These are phyloP conservation scores for Coryphaenoides rupestris DNA, from an alignment of 2,113 vertebrate species.

Conservation along the genomic window DNA sequence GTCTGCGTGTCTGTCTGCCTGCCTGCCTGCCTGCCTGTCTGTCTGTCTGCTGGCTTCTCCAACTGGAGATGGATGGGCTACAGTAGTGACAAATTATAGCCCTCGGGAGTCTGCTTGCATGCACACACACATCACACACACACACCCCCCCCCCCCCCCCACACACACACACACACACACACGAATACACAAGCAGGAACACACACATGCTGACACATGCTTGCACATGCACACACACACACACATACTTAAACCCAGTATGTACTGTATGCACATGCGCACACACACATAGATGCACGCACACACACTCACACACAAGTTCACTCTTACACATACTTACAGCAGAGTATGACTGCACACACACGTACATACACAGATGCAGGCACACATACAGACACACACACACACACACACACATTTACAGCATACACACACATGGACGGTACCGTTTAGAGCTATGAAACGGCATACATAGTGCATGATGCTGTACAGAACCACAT, in stretches of 20 bases:
- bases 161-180: slow-evolving; percentile 16
- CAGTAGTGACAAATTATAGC: slow-evolving; percentile 32
- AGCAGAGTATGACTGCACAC: too few species aligned
- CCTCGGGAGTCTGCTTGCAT: slow-evolving; percentile 7
- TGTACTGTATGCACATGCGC: slow-evolving; percentile 12
- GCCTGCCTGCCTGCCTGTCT: not conserved
- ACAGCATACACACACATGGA: too few species aligned
- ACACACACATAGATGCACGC: slow-evolving; percentile 7
- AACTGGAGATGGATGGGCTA: slow-evolving; percentile 24
- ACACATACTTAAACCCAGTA: slow-evolving; percentile 10
- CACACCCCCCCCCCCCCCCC: too few species aligned
- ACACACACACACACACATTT: not conserved
- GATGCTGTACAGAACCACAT: too few species aligned
- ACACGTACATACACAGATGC: not conserved
- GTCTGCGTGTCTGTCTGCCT: not conserved
- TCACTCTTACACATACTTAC: slow-evolving; percentile 12
- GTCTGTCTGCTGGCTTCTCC: slow-evolving; percentile 27
- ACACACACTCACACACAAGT: not conserved
- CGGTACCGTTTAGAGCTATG: too few species aligned
- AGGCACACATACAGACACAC: not conserved
- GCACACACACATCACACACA: slow-evolving; percentile 17
- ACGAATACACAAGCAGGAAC: slow-evolving; percentile 4
- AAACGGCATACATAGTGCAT: too few species aligned
- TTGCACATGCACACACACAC: slow-evolving; percentile 6
- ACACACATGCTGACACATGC: slow-evolving; percentile 21